Base-by-base conservation (phyloP, 1,140 invertebrate species). In the Drosophila tropicalis region DNA sequence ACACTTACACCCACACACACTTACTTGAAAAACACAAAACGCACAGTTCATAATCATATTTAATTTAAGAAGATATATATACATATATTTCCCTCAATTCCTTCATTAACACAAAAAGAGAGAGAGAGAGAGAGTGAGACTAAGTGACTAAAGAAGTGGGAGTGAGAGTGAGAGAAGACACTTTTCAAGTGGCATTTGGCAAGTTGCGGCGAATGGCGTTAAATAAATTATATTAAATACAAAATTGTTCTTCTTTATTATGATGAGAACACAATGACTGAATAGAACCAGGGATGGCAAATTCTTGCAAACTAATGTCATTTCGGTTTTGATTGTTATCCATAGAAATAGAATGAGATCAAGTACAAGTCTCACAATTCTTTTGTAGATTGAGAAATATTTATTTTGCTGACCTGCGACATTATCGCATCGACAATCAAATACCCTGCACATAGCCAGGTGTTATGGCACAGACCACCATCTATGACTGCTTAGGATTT, bases 181-280 rank as follows among this genome's bases (percentile, higher is more conserved):
- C 34, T 62, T 71, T 71, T 51, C 44, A 22, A 51, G 44, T 51
- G 44, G 55, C 55, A 47, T 51, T n/a, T 41, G 32, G 15, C 13
- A 69, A 34, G 66, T 61, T 70, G 44, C 17, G 44, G 44, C 56
- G 60, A 62, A 70, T 44, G 70, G 67, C 67, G 44, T 55, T 63
- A 57, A 72, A 72, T 72, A 72, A 72, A 72, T 72, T 56, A 72
- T 72, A 60, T 69, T 36, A 22, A 72, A 72, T 63, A 54, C 51
- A 17, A 41, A 72, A 70, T 61, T 25, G 57, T 62, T 62, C 25
- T 71, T 62, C 36, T 71, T 39, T 51, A 51, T 51, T 51, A 51
- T 51, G 44, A 51, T 51, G 44, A 34, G 32, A 19, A 51, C 17
- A 51, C 44, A 51, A 51, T 51, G 44, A 22, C 44, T 51, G 44